Evolutionary conservation across 2,888 invertebrate genomes (phyloP), one percentile per base, ranked within the genome.

Genomic region (Polydrusus tereticollis): DNA sequence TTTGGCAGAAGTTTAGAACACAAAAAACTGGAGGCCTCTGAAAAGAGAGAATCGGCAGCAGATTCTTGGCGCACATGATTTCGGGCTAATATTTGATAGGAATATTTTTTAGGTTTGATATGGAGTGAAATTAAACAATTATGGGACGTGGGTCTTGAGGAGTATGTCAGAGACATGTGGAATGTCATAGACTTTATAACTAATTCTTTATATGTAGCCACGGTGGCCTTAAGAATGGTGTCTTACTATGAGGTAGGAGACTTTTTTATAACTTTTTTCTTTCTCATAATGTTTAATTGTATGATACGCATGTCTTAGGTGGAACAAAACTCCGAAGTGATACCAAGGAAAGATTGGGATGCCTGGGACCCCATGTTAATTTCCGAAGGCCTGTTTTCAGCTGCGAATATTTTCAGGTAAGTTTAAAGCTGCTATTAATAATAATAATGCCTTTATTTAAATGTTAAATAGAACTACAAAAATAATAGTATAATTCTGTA

Each of bases 101-200:
- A n/a, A n/a, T n/a, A n/a, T n/a, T n/a, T n/a, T n/a, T n/a, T n/a
- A 95, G 98, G 98, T 68, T 88, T 98, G 80, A 97, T 99, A 83
- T 99, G 99, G 99, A 96, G 97, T 81, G 99, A 99, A 87, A 97
- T 99, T 80, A 99, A 99, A 85, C 98, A 99, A 86, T 88, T 99
- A 73, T 99, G 98, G 98, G 97, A 98, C 85, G 96, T 97, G 79
- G 99, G 99, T 0, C 88, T 98, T 71, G 94, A 96, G 82, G 98
- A 98, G 84, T 99, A 99, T 87, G 93, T 96, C 70, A 93, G 97
- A 82, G 98, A 99, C 86, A 98, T 99, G 97, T 99, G 99, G 99
- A 99, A 99, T 86, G 97, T 99, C 73, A 95, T 99, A 80, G 99
- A 99, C 87, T 99, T 99, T 86, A 96, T 98, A 77, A 99, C 99